Evolutionary conservation across 2,797 vertebrate genomes (phyloP), one percentile per base, ranked within the genome.

Genomic region (Forpus xanthops): DNA sequence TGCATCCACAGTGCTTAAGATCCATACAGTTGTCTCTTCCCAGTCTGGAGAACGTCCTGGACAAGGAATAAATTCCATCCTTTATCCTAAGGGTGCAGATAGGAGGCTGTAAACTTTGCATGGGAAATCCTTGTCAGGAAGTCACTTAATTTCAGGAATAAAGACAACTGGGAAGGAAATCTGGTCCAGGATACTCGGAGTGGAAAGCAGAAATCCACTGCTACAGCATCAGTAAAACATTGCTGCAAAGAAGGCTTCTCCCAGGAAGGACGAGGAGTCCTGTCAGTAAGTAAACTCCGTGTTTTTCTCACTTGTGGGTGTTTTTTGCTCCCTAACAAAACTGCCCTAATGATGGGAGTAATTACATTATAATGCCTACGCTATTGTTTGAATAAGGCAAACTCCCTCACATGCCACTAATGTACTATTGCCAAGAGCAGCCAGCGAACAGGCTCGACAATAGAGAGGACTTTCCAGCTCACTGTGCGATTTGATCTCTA

Each of bases 381-480:
- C 65, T 61, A 74, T 70, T 87, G 87, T 60, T 80, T 56, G 85
- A 83, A 70, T 27, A 74, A 85, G 68, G 85, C 92, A 77, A 71
- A 93, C 82, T 85, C 86, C 86, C 79, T 74, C 86, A 50, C 67
- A 87, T 27, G 53, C 75, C 92, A 56, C 15, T 81, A 73, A 11
- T 15, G 76, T 17, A 45, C 73, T 75, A 44, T 62, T 53, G 79
- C 61, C 92, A 85, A 62, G 87, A 89, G 89, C 82, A 83, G 93
- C 47, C 94, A 45, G n/a, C 31, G 72, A 93, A 68, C 85, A 77
- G 85, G 70, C 52, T 18, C 90, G 15, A 71, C 94, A 61, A 45
- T 12, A 61, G 88, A 81, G 85, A 93, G 92, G 96, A 90, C 93
- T 95, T 96, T 88, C 88, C 88, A 87, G 93, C 90, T 91, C 93